Evolutionary conservation across 2,888 invertebrate species (phyloP).

Genomic region (Pegoplata infirma): DNA sequence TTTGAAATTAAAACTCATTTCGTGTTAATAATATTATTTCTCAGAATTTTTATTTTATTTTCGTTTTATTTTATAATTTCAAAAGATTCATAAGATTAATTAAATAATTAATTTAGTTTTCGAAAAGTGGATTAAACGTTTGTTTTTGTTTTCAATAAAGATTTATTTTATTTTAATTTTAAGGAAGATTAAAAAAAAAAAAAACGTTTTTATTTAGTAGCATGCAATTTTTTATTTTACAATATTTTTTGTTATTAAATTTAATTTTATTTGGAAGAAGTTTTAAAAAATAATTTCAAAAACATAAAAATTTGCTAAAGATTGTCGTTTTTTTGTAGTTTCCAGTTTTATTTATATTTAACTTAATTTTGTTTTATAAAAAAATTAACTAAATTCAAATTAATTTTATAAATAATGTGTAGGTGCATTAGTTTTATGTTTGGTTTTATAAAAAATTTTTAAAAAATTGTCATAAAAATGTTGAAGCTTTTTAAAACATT

Average conservation of each 20-base stretch:
- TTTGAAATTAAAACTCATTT: too few species aligned
- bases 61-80: constrained; percentile 31
- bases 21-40: too few species aligned
- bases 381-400: too few species aligned
- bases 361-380: constrained; percentile 13
- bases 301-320: constrained; percentile 46
- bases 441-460: too few species aligned
- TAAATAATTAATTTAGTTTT: constrained; percentile 51
- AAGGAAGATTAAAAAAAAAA: constrained; percentile 49
- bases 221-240: constrained; percentile 46
- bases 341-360: neutral
- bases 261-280: neutral
- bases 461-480: too few species aligned
- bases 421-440: too few species aligned
- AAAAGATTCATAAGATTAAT: constrained; percentile 57
- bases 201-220: constrained; percentile 18
- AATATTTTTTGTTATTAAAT: neutral
- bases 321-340: constrained; percentile 44
- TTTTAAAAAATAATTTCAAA: neutral
- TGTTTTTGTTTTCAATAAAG: constrained; percentile 40
- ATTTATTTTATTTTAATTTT: neutral
- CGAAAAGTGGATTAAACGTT: constrained; percentile 40
- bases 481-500: too few species aligned
- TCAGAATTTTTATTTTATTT: constrained; percentile 13
- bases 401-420: too few species aligned